Base-by-base conservation (phyloP, 2,888 invertebrate species). In the Watsonalla binaria region DNA sequence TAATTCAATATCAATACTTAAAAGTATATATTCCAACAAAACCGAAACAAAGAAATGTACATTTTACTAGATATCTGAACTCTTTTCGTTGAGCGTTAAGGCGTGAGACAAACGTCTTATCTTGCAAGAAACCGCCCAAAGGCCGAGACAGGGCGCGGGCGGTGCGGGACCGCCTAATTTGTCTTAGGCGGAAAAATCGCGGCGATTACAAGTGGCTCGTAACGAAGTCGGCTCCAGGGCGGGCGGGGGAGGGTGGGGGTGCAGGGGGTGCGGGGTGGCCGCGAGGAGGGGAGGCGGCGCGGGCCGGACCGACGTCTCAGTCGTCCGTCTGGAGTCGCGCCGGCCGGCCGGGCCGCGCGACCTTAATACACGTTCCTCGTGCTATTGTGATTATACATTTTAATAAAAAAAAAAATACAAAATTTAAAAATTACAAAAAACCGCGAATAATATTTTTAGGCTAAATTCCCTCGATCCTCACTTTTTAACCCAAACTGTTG, bases 101-200 rank as follows among this genome's bases (percentile, higher is more conserved):
- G 81, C 82, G 81, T 76, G 65, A 66, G 68, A 72, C 55, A 73
- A 77, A 77, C 74, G 76, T 82, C 84, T 85, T 78, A 67, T 60
- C 54, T 53, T 62, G 50, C 74, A 84, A 84, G 85, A 86, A 84
- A 71, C 80, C 86, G 85, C 84, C 88, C 87, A 84, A 82, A 76
- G 75, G 66, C 61, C 55, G 67, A 63, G 74, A 67, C 73, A 75
- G 65, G 71, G 75, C 68, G 73, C 70, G 69, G 80, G 80, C 76
- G 78, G 78, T 74, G 70, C 66, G 70, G 82, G 83, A 76, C 86
- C 84, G 86, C 89, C 88, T 90, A 90, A 90, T 90, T 90, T 87
- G 86, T 90, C 90, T 90, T 87, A 89, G 90, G 88, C 89, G 89
- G 89, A 90, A 90, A 90, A 90, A 90, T 89, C 87, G 87, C 80